phyloP scores from a whole-genome alignment of 2,888 invertebrate species.

The Caenorhabditis plicata region DNA sequence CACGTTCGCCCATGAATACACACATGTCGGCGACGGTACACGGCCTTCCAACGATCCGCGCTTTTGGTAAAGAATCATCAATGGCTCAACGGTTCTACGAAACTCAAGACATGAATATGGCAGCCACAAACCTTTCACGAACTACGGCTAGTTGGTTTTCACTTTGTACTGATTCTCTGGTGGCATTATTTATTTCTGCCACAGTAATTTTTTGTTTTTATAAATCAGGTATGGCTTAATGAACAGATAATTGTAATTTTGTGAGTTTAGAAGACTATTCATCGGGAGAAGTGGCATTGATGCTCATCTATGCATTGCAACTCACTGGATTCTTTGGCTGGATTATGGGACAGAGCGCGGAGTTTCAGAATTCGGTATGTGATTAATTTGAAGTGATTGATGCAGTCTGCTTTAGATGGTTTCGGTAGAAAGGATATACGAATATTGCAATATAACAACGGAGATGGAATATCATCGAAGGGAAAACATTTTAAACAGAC shows the following conservation, averaged over 20 bases:
- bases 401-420: constrained; percentile 68
- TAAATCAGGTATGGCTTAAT: constrained; percentile 28
- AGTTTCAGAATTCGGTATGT: constrained; percentile 71
- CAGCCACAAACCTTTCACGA: constrained; percentile 88
- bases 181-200: constrained; percentile 80
- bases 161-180: constrained; percentile 86
- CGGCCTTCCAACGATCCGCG: constrained; percentile 87
- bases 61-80: constrained; percentile 80
- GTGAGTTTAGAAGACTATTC: no score
- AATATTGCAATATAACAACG: constrained; percentile 77
- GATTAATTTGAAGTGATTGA: no score
- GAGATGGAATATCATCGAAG: constrained; percentile 72
- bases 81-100: constrained; percentile 71
- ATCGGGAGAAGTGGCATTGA: constrained; percentile 55
- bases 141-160: constrained; percentile 89
- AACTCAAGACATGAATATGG: constrained; percentile 79
- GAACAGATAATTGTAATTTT: no score
- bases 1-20: constrained; percentile 90
- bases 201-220: constrained; percentile 83
- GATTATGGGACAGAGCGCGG: constrained; percentile 88
- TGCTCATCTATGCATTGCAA: constrained; percentile 59
- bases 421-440: constrained; percentile 80
- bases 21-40: constrained; percentile 85
- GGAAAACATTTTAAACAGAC: no score
- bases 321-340: constrained; percentile 83